Evolutionary conservation across 2,888 invertebrate genomes (phyloP), one percentile per base, ranked within the genome.

Genomic region (Patella pellucida): DNA sequence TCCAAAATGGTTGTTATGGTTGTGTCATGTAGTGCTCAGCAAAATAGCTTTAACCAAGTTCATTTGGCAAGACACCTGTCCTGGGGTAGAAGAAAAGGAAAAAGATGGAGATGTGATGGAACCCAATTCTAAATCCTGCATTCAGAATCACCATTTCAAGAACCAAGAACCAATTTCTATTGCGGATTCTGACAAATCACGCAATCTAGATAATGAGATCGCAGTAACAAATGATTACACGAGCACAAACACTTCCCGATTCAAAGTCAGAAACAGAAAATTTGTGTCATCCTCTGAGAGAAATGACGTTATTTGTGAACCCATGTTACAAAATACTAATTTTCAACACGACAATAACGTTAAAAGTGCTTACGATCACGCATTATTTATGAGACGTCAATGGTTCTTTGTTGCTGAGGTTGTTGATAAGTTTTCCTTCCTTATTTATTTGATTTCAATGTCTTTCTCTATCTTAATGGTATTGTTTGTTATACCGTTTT

Each of bases 331-430:
- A 62, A 62, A 62, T 62, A 62, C 23, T 23, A 19, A 19, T 19
- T 23, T 23, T 7, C 23, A 19, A 23, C 62, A 23, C 23, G 19
- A 23, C 12, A 23, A 23, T 11, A 23, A 62, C 2, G 19, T 23
- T 62, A 19, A 56, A 16, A 69, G 69, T 41, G 27, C 54, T 9
- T 27, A 52, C 12, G 69, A 69, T n/a, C 69, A 69, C 50, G n/a
- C 73, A 52, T 69, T 78, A 15, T 76, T 81, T 68, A 77, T 74
- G 70, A 86, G 86, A 76, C 80, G 85, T 41, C 82, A 87, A 74
- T 89, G 89, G 89, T 86, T 82, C 69, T 88, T 82, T 76, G 85
- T 88, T 15, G 87, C 89, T 9, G 87, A 88, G 71, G 87, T 86
- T 7, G 81, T 87, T 23, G 88, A 89, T 74, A 86, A 85, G 16